phyloP scores from a whole-genome alignment of 2,797 vertebrate genomes.

The Tamandua tetradactyla region DNA sequence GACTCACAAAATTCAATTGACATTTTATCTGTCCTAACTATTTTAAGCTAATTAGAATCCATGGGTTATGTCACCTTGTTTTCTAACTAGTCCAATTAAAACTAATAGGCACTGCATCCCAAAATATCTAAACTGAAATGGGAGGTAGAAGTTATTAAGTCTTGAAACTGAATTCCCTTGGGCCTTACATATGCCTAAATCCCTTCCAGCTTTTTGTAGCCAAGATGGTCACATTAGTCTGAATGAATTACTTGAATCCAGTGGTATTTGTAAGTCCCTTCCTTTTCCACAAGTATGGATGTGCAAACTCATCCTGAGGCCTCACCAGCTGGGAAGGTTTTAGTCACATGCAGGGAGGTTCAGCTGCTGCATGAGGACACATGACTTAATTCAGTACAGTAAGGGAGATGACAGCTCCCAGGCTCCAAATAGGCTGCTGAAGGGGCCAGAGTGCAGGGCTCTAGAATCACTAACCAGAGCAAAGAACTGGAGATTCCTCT shows the following conservation, averaged over 20 bases:
- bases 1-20: too few relatives aligned
- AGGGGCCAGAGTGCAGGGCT: neutral
- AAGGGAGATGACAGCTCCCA: fast-evolving
- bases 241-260: too few relatives aligned
- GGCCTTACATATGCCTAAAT: neutral
- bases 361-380: neutral
- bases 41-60: neutral
- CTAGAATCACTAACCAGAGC: fast-evolving
- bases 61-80: neutral
- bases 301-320: fast-evolving
- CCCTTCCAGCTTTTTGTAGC: neutral
- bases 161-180: neutral
- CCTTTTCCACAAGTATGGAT: too few relatives aligned
- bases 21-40: too few relatives aligned
- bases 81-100: neutral
- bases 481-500: neutral
- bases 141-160: neutral
- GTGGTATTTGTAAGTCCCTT: too few relatives aligned
- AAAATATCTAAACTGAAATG: neutral
- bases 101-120: neutral
- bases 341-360: fast-evolving
- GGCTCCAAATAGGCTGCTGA: too few relatives aligned
- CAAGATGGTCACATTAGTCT: neutral
- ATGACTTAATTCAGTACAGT: neutral
- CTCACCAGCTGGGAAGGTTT: neutral